These are phyloP conservation scores for Coranthus polyacanthus DNA, from an alignment of 2,797 vertebrate genomes.

Conservation along the genomic window DNA sequence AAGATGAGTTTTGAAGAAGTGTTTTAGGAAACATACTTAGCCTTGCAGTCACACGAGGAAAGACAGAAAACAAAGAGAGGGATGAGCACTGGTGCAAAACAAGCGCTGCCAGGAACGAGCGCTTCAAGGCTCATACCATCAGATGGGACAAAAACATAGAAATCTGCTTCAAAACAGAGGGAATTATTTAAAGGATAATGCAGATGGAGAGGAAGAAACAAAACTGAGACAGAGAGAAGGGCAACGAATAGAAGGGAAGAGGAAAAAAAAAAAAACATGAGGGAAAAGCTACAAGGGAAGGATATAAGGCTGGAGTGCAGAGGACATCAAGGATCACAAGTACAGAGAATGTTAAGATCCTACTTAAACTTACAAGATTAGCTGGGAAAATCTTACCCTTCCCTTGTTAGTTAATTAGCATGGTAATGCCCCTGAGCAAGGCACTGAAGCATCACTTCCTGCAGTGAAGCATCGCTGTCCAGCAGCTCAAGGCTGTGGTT, in stretches of 20 bases:
- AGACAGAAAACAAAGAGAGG: slow-evolving; percentile 54
- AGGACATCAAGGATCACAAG: slow-evolving; percentile 3
- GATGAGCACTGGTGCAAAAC: slow-evolving; percentile 53
- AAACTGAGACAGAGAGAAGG: slow-evolving; percentile 18
- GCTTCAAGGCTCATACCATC: slow-evolving; percentile 60
- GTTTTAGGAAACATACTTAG: too few species aligned
- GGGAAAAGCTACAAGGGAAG: slow-evolving; percentile 4
- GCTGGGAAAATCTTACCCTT: neutral
- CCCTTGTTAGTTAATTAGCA: slow-evolving; percentile 46
- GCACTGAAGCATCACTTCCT: slow-evolving; percentile 18
- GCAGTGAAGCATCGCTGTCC: slow-evolving; percentile 42
- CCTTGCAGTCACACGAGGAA: slow-evolving; percentile 57
- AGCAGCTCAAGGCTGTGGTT: slow-evolving; percentile 55
- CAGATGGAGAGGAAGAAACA: slow-evolving; percentile 44
- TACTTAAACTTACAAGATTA: neutral
- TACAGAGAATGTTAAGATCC: neutral
- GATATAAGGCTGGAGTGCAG: neutral
- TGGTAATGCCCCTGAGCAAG: slow-evolving; percentile 47
- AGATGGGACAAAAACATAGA: slow-evolving; percentile 33
- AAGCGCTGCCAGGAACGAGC: slow-evolving; percentile 53
- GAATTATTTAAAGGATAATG: slow-evolving; percentile 72
- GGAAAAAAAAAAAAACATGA: slow-evolving; percentile 3
- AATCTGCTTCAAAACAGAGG: slow-evolving; percentile 62
- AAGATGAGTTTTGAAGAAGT: too few species aligned
- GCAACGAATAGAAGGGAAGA: neutral